Base-by-base conservation (phyloP, 2,797 vertebrate species). In the Lerista edwardsae region DNA sequence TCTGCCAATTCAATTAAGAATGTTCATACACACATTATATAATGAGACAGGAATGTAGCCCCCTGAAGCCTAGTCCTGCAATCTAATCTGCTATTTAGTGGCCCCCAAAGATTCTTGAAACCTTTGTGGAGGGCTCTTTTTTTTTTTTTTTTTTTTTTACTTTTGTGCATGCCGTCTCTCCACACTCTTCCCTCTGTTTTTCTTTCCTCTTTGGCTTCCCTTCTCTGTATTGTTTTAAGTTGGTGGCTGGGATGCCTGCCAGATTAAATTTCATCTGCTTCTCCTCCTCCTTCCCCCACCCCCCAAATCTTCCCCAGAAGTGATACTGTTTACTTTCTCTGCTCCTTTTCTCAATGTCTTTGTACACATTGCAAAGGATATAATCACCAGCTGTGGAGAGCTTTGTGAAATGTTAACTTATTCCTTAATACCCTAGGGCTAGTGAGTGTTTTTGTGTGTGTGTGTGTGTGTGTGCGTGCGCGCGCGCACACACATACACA, bases 301-400 rank as follows among this genome's bases (percentile, higher is more conserved):
- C 84, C 72, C 64, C 75, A 80, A 71, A 77, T 75, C 87, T 75
- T 92, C 91, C 90, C 85, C 94, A 94, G 90, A 94, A 94, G 91
- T 94, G 94, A 94, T 94, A 95, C 90, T 95, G 93, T 95, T 95
- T 95, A 95, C 94, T 94, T 95, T 94, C 94, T 93, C 92, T 85
- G 77, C 93, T 91, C 87, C 93, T 94, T 86, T 94, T 94, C 92
- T 91, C 93, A 90, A 85, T 91, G 92, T 77, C 94, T 95, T 93
- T 93, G 93, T 93, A 93, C 0, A 68, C 86, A 75, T 88, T 93
- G 93, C 91, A 83, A 95, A 88, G 92, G 92, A 93, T 94, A 93
- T 89, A 94, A 94, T 95, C 93, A 90, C 92, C 93, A 94, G 93
- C 93, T 94, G 93, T 68, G 86, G 91, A 93, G 92, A 92, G 93